Percentiles rank a stretch among this genome's conserved stretches.
Conservation (phyloP, 2,113 vertebrate genomes). For the Cranoglanis bouderius region DNA sequence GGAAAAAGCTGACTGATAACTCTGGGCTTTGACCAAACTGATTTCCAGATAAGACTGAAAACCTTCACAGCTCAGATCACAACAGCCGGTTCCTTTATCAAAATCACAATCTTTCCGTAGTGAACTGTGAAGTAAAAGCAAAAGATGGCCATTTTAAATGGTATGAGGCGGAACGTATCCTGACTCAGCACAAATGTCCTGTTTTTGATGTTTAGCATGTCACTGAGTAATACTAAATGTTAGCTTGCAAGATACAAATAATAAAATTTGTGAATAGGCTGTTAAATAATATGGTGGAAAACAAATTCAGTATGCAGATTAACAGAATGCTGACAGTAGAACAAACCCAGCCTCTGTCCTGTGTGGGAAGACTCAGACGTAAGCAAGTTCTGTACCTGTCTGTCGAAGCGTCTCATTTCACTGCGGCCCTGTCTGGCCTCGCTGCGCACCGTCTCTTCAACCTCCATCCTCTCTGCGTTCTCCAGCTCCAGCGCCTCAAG, state of each 20-base stretch:
- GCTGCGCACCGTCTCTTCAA: constrained; percentile 65
- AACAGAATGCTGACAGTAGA: constrained; percentile 7
- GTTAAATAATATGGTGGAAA: neutral
- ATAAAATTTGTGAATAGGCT: no score
- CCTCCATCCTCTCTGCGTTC: constrained; percentile 77
- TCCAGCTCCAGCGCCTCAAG: constrained; percentile 80
- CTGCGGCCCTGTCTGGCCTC: constrained; percentile 73
- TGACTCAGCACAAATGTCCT: neutral
- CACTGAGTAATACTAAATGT: neutral
- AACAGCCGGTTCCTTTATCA: constrained; percentile 42
- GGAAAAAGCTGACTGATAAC: neutral
- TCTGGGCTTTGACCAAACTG: neutral
- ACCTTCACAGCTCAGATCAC: neutral
- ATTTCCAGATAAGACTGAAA: constrained; percentile 20
- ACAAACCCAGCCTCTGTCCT: neutral
- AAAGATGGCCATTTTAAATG: constrained; percentile 5
- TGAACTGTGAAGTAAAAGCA: constrained; percentile 50
- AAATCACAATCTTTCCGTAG: constrained; percentile 21
- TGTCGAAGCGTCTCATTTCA: constrained; percentile 70
- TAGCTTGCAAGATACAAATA: neutral
- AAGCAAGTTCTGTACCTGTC: constrained; percentile 66
- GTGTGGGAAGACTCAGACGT: neutral
- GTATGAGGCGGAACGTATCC: neutral
- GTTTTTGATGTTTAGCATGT: neutral
- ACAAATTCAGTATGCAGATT: neutral